Conservation (phyloP, 2,113 vertebrate genomes). For the Mustelus asterias region DNA sequence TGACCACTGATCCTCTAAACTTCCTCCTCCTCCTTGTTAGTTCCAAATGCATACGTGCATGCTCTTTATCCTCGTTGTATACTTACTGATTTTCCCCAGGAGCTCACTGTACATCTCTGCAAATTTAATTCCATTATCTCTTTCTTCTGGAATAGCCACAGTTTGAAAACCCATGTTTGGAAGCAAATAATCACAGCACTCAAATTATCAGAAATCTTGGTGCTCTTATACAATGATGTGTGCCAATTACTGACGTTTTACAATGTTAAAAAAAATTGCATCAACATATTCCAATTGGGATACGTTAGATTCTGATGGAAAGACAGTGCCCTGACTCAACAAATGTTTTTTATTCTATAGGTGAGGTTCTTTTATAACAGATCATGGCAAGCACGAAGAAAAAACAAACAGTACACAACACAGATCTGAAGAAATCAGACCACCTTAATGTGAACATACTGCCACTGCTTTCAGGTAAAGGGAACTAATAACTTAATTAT, state of each 20-base stretch:
- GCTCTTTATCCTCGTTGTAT: not conserved
- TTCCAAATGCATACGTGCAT: not conserved
- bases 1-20: not conserved
- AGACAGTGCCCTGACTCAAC: not conserved
- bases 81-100: not conserved
- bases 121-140: not conserved
- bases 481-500: not conserved
- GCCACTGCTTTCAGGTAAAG: not conserved
- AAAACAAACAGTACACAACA: not conserved
- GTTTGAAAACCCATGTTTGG: not conserved
- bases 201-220: not conserved
- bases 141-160: not conserved
- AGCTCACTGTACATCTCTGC: not conserved
- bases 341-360: not conserved
- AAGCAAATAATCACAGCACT: not conserved
- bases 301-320: not conserved
- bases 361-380: not conserved
- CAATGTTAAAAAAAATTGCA: not conserved
- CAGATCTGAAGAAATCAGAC: not conserved
- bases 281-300: not conserved
- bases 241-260: not conserved
- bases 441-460: not conserved
- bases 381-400: not conserved
- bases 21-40: not conserved
- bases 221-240: not conserved